Base-by-base conservation (phyloP, 2,888 invertebrate species). In the Andrena marginata region DNA sequence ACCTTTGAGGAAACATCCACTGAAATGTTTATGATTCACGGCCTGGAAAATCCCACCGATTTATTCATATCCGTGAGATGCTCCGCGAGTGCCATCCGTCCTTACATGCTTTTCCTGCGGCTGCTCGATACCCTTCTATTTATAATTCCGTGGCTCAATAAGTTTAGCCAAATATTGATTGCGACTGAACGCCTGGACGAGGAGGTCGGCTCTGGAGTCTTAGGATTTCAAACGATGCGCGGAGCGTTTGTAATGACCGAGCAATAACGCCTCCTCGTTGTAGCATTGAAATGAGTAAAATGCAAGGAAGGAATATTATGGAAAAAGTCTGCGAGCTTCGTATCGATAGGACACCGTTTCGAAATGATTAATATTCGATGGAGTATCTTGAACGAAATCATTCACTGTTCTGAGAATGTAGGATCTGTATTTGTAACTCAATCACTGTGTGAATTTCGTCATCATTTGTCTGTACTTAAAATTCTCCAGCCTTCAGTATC, bases 111-210 rank as follows among this genome's bases (percentile, higher is more conserved):
- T 56, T 26, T 1, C 23, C 8, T 51, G 49, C 42, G 23, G 54
- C 16, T 35, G 64, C 42, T 73, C 73, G 54, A 73, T 71, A 64
- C n/a, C 8, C 26, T 35, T 63, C 64, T 64, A 72, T 64, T 72
- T 72, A 72, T 54, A 62, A 71, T 60, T 60, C 23, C 7, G 49
- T 3, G 48, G 13, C 16, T 71, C 60, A 7, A 56, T 56, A 56
- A 56, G 31, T 48, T 60, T 49, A 49, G 70, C 8, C 23, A 60
- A 62, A 60, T 71, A 71, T 71, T 62, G 60, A 71, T 71, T 20
- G 42, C 26, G 62, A 1, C 33, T 8, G 23, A 63, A 42, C 63
- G 51, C 33, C 51, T 42, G 29, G 16, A 13, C 16, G 3, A 6
- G 8, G 71, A 56, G 56, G 10, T 49, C 31, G 33, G 51, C 62